Percentiles rank a stretch among this genome's conserved stretches.
These are phyloP conservation scores for Pomphorhynchus laevis DNA, from an alignment of 1,140 invertebrate genomes.

Conservation along the genomic window DNA sequence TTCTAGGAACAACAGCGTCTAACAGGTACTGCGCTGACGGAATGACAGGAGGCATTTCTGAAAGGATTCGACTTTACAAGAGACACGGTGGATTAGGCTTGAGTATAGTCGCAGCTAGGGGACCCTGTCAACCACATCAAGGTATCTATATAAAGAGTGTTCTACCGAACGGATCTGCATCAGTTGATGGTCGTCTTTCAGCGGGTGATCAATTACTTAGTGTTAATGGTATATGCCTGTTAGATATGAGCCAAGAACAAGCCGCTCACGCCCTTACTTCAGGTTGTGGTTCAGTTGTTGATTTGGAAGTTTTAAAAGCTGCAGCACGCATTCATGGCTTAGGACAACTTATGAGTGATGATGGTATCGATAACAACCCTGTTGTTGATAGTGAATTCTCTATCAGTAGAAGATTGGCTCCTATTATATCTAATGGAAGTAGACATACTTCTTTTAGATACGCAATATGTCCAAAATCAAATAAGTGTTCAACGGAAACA, in stretches of 20 bases:
- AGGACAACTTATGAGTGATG: no score
- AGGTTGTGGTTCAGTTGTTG: slow-evolving; percentile 5
- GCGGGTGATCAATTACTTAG: slow-evolving; percentile 81
- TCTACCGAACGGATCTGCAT: slow-evolving; percentile 64
- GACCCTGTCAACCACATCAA: slow-evolving; percentile 46
- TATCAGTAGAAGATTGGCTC: no score
- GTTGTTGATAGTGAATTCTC: no score
- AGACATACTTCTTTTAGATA: no score
- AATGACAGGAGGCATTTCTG: slow-evolving; percentile 18
- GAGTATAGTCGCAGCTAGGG: slow-evolving; percentile 22
- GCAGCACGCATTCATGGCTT: slow-evolving; percentile 6
- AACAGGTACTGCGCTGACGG: neutral
- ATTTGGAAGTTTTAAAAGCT: slow-evolving; percentile 7
- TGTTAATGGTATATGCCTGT: slow-evolving; percentile 72
- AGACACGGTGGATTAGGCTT: slow-evolving; percentile 3
- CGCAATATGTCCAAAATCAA: no score
- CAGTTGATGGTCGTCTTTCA: slow-evolving; percentile 49
- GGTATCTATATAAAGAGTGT: slow-evolving; percentile 94
- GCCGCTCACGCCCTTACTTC: slow-evolving; percentile 7
- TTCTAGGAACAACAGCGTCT: neutral
- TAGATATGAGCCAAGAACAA: slow-evolving; percentile 68
- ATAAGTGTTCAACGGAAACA: no score
- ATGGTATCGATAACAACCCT: no score
- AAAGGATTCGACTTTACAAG: neutral
- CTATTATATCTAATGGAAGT: no score